Evolutionary conservation across 1,140 invertebrate species (phyloP), one percentile per base, ranked within the genome.

Genomic region (Drosophila miranda): DNA sequence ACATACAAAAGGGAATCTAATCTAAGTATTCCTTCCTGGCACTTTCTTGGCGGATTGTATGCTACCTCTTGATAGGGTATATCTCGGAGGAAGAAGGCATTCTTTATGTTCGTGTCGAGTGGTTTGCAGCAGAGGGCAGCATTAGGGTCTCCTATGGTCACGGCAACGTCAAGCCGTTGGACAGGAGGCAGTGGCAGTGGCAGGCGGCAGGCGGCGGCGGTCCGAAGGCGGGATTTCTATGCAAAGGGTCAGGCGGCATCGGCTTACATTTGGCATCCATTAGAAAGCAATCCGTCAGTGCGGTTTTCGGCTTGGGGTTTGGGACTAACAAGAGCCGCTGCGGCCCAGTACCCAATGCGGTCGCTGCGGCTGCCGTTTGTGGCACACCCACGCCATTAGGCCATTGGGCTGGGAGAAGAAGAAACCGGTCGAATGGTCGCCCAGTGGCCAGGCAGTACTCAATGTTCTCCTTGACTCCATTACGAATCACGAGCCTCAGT

Each of bases 281-380:
- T 86, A 86, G 81, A 86, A 86, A 87, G 78, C 82, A 86, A 86
- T 86, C 82, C 81, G 81, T 86, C 81, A 86, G 77, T 71, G 81
- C 38, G 77, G 81, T 80, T 86, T 80, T 34, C 6, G 7, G 6
- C 8, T 11, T 11, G 0, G 34, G 34, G 55, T 28, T 8, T 28
- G 1, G 6, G 73, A 63, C 82, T 84, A 84, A 84, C 73, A 81
- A 86, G 81, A 80, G 64, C 76, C 57, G 34, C 34, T 57, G 58
- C 68, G 48, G 34, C 38, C 34, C 44, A 43, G 64, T 49, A 50
- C 50, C 55, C 64, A 68, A 52, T 68, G 62, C 42, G 41, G 21
- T 48, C 8, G 30, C 8, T 30, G 30, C 8, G n/a, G 55, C 52
- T 59, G 60, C 43, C n/a, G 58, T 46, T 61, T 50, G 61, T 54